phyloP scores from a whole-genome alignment of 2,797 vertebrate species.

The Eleutherodactylus coqui region DNA sequence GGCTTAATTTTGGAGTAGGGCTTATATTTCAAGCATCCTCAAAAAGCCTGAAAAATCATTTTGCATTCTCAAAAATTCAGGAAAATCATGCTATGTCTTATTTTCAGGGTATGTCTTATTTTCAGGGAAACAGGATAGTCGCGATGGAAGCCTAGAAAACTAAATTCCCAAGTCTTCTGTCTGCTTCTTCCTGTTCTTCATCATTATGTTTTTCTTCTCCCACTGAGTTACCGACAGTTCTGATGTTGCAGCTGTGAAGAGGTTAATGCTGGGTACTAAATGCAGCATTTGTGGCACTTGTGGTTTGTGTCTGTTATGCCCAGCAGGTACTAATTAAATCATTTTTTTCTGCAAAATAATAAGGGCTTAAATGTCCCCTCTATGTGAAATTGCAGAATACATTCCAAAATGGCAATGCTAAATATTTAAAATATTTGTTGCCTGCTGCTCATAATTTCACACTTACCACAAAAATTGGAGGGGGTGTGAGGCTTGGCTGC shows the following conservation, averaged over 20 bases:
- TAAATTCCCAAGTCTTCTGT: too few relatives aligned
- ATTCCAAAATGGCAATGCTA: slow-evolving; percentile 55
- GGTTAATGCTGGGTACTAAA: neutral
- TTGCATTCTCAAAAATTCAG: too few relatives aligned
- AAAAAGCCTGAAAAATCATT: too few relatives aligned
- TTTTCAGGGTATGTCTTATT: too few relatives aligned
- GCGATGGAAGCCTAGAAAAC: too few relatives aligned
- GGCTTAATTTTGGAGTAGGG: too few relatives aligned
- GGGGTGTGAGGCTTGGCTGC: slow-evolving; percentile 55
- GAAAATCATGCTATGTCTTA: too few relatives aligned
- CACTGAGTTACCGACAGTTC: neutral
- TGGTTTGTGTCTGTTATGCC: slow-evolving; percentile 52
- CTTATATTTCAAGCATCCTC: too few relatives aligned
- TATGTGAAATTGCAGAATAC: slow-evolving; percentile 29
- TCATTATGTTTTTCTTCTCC: neutral
- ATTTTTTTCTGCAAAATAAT: slow-evolving; percentile 48
- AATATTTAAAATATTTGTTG: slow-evolving; percentile 60
- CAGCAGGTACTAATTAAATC: slow-evolving; percentile 56
- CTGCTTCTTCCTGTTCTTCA: neutral
- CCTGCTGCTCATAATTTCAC: slow-evolving; percentile 60
- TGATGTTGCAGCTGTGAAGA: neutral
- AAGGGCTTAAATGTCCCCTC: slow-evolving; percentile 32
- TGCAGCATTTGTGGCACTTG: slow-evolving; percentile 34
- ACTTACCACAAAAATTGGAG: slow-evolving; percentile 54
- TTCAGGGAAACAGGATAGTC: too few relatives aligned